Evolutionary conservation across 1,140 invertebrate genomes (phyloP), one percentile per base, ranked within the genome.

Genomic region (Nasonia longicornis): DNA sequence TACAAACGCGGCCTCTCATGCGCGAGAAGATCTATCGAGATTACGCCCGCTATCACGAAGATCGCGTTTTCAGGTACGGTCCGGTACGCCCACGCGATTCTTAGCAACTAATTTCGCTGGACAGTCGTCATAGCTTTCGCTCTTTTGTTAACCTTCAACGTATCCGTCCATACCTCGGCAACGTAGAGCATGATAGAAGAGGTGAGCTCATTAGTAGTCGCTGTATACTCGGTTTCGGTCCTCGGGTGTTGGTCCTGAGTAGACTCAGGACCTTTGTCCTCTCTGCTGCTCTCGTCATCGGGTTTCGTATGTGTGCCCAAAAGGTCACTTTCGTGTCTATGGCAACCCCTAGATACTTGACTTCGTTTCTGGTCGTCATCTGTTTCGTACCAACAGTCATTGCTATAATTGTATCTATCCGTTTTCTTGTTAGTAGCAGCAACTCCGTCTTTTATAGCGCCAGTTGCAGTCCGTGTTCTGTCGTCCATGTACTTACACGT

Each of bases 161-260:
- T 69, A 8, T 84, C 75, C 3, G 58, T 22, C 82, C 79, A 86
- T 31, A 83, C 72, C 20, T 82, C 79, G 14, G 84, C 77, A 16
- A 67, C 83, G 58, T 85, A 86, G 12, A 85, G 75, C 45, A 86
- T 58, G 22, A 75, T 71, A 12, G 85, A 84, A 7, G 83, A 42
- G 4, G 79, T 77, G 7, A 84, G 14, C 38, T 35, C 69, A 73
- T 75, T 42, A 86, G 83, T 45, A 86, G 52, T 52, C 81, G 79
- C 63, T 83, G 77, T 26, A 80, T 84, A n/a, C 26, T 52, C 3
- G 70, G 66, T 58, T 35, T 71, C 16, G 85, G 85, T 77, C 38
- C 38, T 38, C 8, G 38, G 20, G 84, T 82, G 29, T 83, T 86
- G 16, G 85, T 81, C 77, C 85, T 84, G 4, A 84, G 42, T 48